phyloP scores from a whole-genome alignment of 2,113 vertebrate genomes.

The Gavia stellata region DNA sequence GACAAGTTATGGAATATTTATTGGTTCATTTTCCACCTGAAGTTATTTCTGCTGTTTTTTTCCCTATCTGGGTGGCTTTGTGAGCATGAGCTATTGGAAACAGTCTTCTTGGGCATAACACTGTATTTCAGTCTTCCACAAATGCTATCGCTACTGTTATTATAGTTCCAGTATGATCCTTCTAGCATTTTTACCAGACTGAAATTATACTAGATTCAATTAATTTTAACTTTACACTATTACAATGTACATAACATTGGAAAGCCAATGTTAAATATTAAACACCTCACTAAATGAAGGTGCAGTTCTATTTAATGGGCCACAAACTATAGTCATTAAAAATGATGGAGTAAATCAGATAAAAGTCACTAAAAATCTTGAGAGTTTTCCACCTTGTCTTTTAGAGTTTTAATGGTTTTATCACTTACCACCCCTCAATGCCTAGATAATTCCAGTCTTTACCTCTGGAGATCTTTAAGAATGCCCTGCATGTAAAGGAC shows the following conservation, averaged over 20 bases:
- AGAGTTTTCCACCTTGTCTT: not conserved
- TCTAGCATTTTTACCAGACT: not conserved
- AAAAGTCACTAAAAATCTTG: not conserved
- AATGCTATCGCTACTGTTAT: not conserved
- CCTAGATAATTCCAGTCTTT: not conserved
- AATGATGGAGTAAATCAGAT: not conserved
- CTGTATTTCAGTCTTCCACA: not conserved
- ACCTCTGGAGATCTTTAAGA: not conserved
- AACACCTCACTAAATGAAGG: not conserved
- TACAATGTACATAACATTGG: not conserved
- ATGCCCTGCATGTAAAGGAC: not conserved
- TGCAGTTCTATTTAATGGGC: not conserved
- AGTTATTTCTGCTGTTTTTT: not conserved
- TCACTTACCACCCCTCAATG: not conserved
- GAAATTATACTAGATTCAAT: not conserved
- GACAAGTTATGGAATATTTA: slow-evolving; percentile 1
- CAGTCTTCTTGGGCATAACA: not conserved
- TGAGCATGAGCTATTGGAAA: not conserved
- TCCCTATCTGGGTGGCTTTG: not conserved
- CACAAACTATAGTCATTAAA: not conserved
- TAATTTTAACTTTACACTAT: not conserved
- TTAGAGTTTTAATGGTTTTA: not conserved
- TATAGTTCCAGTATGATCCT: not conserved
- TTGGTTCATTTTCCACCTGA: not conserved
- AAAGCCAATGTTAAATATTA: not conserved